Evolutionary conservation across 2,113 vertebrate genomes (phyloP).

Genomic region (Neoarius graeffei): DNA sequence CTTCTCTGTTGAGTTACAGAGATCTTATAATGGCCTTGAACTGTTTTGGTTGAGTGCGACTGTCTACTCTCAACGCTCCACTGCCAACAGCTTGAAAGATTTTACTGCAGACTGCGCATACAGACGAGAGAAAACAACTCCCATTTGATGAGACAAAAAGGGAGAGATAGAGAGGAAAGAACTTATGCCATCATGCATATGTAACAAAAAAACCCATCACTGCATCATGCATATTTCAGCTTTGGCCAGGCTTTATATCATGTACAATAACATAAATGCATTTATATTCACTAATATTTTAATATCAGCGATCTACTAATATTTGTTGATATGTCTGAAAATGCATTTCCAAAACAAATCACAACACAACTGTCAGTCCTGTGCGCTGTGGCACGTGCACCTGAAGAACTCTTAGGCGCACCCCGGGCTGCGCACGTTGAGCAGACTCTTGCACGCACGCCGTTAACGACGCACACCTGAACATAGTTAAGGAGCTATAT

Average conservation of each 20-base stretch:
- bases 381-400: too few relatives aligned
- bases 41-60: slow-evolving; percentile 42
- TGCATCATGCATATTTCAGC: slow-evolving; percentile 21
- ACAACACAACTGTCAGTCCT: too few relatives aligned
- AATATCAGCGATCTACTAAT: background rate
- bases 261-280: background rate
- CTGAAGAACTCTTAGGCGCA: too few relatives aligned
- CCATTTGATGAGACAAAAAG: slow-evolving; percentile 1
- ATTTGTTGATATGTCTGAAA: background rate
- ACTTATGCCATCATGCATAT: background rate
- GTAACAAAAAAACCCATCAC: background rate
- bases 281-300: background rate
- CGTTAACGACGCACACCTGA: too few relatives aligned
- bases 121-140: slow-evolving; percentile 30
- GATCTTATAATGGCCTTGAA: slow-evolving; percentile 49
- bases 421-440: too few relatives aligned
- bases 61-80: slow-evolving; percentile 30
- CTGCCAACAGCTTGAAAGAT: slow-evolving; percentile 41
- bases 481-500: too few relatives aligned
- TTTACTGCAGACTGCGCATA: slow-evolving; percentile 22
- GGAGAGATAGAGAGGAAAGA: slow-evolving; percentile 10
- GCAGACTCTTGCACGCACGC: too few relatives aligned
- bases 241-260: background rate
- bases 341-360: too few relatives aligned
- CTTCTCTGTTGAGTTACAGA: slow-evolving; percentile 30